A percentile compares a stretch with the other conserved stretches of the same genome.
Evolutionary conservation across 2,113 vertebrate genomes (phyloP).

Genomic region (Corapipo altera): DNA sequence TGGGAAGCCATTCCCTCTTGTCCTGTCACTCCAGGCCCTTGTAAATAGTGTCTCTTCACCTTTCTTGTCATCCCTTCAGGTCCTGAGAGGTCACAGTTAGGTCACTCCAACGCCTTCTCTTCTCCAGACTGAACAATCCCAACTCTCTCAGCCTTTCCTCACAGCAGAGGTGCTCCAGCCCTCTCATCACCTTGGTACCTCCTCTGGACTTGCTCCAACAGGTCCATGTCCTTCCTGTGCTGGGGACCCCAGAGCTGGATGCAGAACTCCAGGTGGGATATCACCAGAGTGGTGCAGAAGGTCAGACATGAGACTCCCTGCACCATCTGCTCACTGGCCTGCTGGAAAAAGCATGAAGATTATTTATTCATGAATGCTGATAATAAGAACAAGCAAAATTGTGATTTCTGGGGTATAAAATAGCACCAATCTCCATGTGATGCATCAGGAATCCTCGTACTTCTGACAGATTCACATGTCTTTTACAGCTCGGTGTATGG

Average conservation of each 20-base stretch:
- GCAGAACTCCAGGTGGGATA: neutral
- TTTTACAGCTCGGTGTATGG: neutral
- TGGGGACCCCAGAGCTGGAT: neutral
- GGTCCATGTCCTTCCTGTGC: neutral
- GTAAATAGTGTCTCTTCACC: neutral
- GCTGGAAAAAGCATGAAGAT: neutral
- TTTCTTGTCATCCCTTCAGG: neutral
- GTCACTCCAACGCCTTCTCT: neutral
- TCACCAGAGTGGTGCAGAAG: neutral
- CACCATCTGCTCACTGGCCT: neutral
- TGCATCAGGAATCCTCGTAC: neutral
- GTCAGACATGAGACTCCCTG: neutral
- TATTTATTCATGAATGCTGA: neutral
- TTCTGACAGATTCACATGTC: neutral
- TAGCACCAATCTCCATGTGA: neutral
- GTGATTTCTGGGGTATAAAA: neutral
- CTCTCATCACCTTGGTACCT: neutral
- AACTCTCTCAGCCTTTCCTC: too few relatives aligned
- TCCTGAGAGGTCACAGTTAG: fast-evolving
- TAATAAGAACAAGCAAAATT: neutral
- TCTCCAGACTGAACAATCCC: too few relatives aligned
- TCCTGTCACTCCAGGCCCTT: neutral
- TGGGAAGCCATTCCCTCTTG: too few relatives aligned
- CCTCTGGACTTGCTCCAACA: neutral
- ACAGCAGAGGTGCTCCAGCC: too few relatives aligned